Percentiles rank a stretch among this genome's conserved stretches.
Evolutionary conservation across 2,888 invertebrate species (phyloP).

Genomic region (Drosophila mulleri): DNA sequence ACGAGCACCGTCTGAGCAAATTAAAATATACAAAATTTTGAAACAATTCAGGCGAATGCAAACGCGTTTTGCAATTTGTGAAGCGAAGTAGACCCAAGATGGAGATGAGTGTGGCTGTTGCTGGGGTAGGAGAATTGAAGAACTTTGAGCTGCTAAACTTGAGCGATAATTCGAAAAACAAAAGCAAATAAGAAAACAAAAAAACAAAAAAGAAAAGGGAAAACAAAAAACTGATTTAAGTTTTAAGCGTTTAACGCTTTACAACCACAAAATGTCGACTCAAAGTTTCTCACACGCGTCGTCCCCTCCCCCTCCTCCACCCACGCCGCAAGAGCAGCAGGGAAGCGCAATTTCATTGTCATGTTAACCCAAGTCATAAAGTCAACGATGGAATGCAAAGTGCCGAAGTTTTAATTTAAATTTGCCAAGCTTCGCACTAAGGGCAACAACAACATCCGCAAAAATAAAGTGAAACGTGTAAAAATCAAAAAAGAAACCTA

Average conservation of each 20-base stretch:
- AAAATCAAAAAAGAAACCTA: constrained; percentile 20
- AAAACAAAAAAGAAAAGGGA: constrained; percentile 6
- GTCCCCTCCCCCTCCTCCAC: constrained; percentile 1
- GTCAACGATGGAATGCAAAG: constrained; percentile 77
- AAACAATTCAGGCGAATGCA: constrained; percentile 49
- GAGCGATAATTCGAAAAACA: constrained; percentile 43
- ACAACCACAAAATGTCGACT: constrained; percentile 76
- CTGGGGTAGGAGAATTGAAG: constrained; percentile 13
- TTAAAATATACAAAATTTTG: constrained; percentile 41
- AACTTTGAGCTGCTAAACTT: constrained; percentile 45
- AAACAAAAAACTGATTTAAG: constrained; percentile 68
- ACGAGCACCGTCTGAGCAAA: constrained; percentile 5
- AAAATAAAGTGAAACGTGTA: constrained; percentile 17
- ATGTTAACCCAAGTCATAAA: constrained; percentile 73
- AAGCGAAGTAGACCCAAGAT: constrained; percentile 6
- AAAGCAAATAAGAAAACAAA: not conserved
- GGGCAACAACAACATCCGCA: constrained; percentile 19
- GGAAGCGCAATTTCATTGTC: constrained; percentile 58
- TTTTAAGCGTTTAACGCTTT: constrained; percentile 79
- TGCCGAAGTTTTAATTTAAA: constrained; percentile 79
- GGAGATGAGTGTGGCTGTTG: constrained; percentile 5
- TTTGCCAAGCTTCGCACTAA: constrained; percentile 55
- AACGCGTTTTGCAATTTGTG: constrained; percentile 33
- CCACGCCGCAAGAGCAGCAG: constrained; percentile 27
- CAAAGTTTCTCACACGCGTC: constrained; percentile 72